These are phyloP conservation scores for Oreochromis mossambicus DNA, from an alignment of 2,797 vertebrate genomes.

Conservation along the genomic window DNA sequence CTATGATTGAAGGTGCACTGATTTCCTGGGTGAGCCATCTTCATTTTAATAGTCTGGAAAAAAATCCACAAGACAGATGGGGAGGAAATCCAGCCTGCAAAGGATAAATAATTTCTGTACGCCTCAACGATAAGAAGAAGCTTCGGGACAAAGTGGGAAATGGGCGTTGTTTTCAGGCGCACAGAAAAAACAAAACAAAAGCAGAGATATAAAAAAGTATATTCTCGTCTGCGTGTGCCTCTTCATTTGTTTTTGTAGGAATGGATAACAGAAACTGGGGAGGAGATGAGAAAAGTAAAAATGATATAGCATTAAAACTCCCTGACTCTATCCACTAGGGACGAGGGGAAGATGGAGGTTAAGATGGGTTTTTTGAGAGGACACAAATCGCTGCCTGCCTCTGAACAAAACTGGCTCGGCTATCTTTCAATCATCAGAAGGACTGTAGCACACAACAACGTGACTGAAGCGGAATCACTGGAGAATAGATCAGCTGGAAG, in stretches of 20 bases:
- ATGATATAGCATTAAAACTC: background rate
- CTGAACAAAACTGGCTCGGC: conserved; percentile 27
- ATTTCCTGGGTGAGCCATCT: conserved; percentile 42
- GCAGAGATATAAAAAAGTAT: background rate
- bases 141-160: background rate
- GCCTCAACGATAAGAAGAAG: background rate
- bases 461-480: conserved; percentile 17
- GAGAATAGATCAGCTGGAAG: conserved; percentile 15
- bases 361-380: conserved; percentile 23
- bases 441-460: conserved; percentile 5
- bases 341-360: background rate
- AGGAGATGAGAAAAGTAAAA: conserved; percentile 9
- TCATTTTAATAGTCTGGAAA: conserved; percentile 33
- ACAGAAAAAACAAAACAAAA: background rate
- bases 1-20: conserved; percentile 41
- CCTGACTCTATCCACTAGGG: background rate
- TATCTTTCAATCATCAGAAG: conserved; percentile 51
- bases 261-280: conserved; percentile 1
- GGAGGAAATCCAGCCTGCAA: conserved; percentile 4
- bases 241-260: conserved; percentile 4
- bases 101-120: conserved; percentile 4
- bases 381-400: conserved; percentile 24
- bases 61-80: conserved; percentile 26
- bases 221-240: background rate
- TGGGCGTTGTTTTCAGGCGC: background rate